Percentiles rank a stretch among this genome's conserved stretches.
Evolutionary conservation across 2,797 vertebrate genomes (phyloP).

Genomic region (Falco naumanni): DNA sequence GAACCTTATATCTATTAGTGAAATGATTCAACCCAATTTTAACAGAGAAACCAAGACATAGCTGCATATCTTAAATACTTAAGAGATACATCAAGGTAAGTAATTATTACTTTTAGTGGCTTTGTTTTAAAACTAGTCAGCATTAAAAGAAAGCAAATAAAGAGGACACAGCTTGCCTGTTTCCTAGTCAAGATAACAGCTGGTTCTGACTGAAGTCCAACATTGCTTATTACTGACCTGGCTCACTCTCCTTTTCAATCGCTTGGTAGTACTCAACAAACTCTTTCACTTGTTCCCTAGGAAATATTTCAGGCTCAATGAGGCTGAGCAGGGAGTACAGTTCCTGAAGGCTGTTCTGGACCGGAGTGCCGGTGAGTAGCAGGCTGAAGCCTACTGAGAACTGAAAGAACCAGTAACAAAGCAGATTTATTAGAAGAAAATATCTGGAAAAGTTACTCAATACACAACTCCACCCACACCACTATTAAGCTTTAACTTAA

Average conservation of each 20-base stretch:
- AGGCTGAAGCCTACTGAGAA: conserved; percentile 86
- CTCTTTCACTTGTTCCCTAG: conserved; percentile 73
- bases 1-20: not conserved
- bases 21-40: not conserved
- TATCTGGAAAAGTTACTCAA: not conserved
- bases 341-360: conserved; percentile 93
- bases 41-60: not conserved
- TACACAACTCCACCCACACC: not conserved
- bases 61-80: not conserved
- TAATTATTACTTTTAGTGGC: not conserved
- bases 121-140: not conserved
- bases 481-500: not conserved
- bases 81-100: not conserved
- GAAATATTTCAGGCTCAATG: conserved; percentile 87
- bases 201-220: not conserved
- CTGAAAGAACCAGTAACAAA: conserved; percentile 71
- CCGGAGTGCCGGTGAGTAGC: conserved; percentile 91
- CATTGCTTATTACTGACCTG: conserved; percentile 75
- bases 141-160: not conserved
- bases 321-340: conserved; percentile 91
- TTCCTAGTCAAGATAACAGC: not conserved
- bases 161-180: not conserved
- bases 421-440: not conserved
- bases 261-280: conserved; percentile 82
- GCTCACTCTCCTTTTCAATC: conserved; percentile 77